Evolutionary conservation across 2,797 vertebrate species (phyloP), one percentile per base, ranked within the genome.

Genomic region (Enteromius treurensis): DNA sequence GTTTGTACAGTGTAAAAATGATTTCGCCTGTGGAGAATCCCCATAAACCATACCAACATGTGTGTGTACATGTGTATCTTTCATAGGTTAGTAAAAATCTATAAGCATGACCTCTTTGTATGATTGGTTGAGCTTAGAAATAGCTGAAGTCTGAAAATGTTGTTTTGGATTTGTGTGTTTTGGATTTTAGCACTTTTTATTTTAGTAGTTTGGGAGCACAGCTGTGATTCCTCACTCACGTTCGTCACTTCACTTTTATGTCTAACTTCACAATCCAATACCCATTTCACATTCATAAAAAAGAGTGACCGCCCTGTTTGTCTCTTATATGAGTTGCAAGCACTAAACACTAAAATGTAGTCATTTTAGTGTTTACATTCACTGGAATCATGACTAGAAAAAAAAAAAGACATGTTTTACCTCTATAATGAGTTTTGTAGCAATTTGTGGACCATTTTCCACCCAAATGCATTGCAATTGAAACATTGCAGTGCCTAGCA

Each of bases 341-440:
- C n/a, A n/a, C n/a, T n/a, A n/a, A n/a, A n/a, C n/a, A n/a, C n/a
- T n/a, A n/a, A n/a, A n/a, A n/a, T n/a, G n/a, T n/a, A n/a, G n/a
- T n/a, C n/a, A n/a, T n/a, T 42, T 70, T 65, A 80, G 70, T 29
- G 65, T 15, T 53, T 68, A 40, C 21, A 8, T 70, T 70, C n/a
- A 55, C 65, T 42, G 65, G 26, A 69, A 79, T 80, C 37, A 74
- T 21, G 19, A 45, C 42, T 53, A 5, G 21, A 62, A 71, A 15
- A 58, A 40, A 34, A 11, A 5, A n/a, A n/a, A n/a, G 1, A 47
- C 23, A 17, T 40, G 64, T 53, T 69, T 79, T 40, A 68, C 21
- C 40, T 68, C 29, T 21, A n/a, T 73, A 21, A 58, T 71, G 34
- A 58, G 79, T 80, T 71, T 60, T 73, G 19, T 47, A 45, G 29